Evolutionary conservation across 2,113 vertebrate species (phyloP).

Genomic region (Phalacrocorax pelagicus): DNA sequence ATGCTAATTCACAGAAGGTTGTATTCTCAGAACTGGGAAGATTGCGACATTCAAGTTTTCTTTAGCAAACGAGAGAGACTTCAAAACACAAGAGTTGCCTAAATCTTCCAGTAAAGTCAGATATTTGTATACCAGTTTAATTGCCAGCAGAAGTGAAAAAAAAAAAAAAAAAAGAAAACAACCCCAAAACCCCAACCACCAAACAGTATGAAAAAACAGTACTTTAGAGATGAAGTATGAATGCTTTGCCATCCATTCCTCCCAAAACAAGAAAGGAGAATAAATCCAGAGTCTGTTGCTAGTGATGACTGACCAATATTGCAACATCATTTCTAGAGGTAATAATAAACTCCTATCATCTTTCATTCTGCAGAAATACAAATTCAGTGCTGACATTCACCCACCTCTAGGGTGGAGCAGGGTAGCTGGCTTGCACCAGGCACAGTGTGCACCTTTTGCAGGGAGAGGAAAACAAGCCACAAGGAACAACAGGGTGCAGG

Average conservation of each 20-base stretch:
- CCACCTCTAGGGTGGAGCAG: neutral
- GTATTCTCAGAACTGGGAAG: conserved; percentile 30
- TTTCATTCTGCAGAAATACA: neutral
- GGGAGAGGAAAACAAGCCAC: rapidly evolving
- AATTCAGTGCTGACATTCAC: neutral
- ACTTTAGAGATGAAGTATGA: neutral
- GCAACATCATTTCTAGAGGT: conserved; percentile 10
- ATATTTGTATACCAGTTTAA: neutral
- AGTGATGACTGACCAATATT: conserved; percentile 41
- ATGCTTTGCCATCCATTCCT: neutral
- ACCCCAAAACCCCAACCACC: neutral
- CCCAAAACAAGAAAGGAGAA: neutral
- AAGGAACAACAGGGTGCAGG: neutral
- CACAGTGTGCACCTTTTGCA: neutral
- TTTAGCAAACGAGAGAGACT: neutral
- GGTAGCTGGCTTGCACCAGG: neutral
- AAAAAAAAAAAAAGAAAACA: neutral
- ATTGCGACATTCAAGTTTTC: conserved; percentile 32
- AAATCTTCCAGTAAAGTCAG: conserved; percentile 46
- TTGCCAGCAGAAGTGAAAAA: neutral
- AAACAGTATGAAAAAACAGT: neutral
- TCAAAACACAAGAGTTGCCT: neutral
- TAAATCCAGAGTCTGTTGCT: conserved; percentile 9
- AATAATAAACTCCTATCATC: neutral
- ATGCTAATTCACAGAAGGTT: conserved; percentile 49